A percentile compares a stretch with the other conserved stretches of the same genome.
phyloP scores from a whole-genome alignment of 2,113 vertebrate genomes.

The Microcebus lehilahytsara region DNA sequence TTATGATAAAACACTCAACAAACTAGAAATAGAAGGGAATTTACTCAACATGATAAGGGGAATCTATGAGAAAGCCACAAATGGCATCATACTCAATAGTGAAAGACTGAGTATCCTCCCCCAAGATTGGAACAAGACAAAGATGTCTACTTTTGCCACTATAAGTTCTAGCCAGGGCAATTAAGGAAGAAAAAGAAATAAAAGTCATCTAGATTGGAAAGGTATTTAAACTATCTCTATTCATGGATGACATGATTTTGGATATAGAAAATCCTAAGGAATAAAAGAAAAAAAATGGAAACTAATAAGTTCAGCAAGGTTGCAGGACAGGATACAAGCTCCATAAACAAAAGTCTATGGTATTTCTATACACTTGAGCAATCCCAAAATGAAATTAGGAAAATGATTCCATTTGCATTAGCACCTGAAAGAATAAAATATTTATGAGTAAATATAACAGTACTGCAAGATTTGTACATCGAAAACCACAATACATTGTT shows the following conservation, averaged over 20 bases:
- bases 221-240: neutral
- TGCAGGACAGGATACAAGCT: neutral
- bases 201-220: neutral
- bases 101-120: neutral
- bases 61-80: neutral
- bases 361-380: neutral
- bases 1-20: neutral
- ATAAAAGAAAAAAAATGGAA: neutral
- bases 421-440: neutral
- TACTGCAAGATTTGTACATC: neutral
- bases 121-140: neutral
- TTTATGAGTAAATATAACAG: neutral
- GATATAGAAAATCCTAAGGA: neutral
- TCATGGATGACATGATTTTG: neutral
- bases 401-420: neutral
- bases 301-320: neutral
- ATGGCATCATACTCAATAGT: neutral
- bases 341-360: neutral
- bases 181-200: neutral
- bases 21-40: neutral
- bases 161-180: neutral
- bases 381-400: neutral
- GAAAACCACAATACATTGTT: neutral
- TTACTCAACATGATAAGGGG: neutral
- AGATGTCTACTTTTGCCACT: neutral